Base-by-base conservation (phyloP, 2,797 vertebrate genomes). In the Emys orbicularis region DNA sequence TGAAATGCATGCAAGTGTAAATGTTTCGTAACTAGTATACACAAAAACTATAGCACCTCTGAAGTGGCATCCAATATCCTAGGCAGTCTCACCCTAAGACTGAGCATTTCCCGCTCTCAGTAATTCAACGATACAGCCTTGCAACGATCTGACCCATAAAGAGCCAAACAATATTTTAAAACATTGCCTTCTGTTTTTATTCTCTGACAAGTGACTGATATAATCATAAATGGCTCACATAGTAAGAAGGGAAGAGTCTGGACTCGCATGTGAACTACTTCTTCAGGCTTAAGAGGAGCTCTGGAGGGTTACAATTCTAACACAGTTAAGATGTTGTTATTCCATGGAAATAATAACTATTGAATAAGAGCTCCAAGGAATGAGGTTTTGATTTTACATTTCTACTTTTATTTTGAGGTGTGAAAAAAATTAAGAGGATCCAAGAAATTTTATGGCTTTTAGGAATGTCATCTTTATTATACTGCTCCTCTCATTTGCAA, bases 1-100 rank as follows among this genome's bases (percentile, higher is more conserved):
- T 99, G 90, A 37, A 89, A 68, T 54, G 82, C 1, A 96, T 81
- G 86, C 4, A 82, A 88, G 41, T 44, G 18, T 49, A 49, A 47
- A 49, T 77, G 15, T 77, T 77, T 31, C 27, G 18, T 49, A 49
- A 77, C 74, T 49, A 27, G 27, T 27, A 12, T 49, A 49, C 7
- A 77, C 44, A 49, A 49, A 27, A 77, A 74, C 27, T 44, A 76
- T 18, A 37, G 41, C 15, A 76, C 15, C 41, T 76, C n/a, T 21
- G 65, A 37, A 21, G 19, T 37, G 23, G 44, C 74, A 49, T 29
- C 27, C 41, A 47, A 31, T 15, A 77, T 25, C 29, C 74, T 13
- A 47, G 41, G 27, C 25, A 77, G 74, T 16, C 13, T 77, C 13
- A 77, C 27, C 74, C 68, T 77, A 27, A 77, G 7, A 49, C 13